These are phyloP conservation scores for Ia io DNA, from an alignment of 2,113 vertebrate species.

Conservation along the genomic window DNA sequence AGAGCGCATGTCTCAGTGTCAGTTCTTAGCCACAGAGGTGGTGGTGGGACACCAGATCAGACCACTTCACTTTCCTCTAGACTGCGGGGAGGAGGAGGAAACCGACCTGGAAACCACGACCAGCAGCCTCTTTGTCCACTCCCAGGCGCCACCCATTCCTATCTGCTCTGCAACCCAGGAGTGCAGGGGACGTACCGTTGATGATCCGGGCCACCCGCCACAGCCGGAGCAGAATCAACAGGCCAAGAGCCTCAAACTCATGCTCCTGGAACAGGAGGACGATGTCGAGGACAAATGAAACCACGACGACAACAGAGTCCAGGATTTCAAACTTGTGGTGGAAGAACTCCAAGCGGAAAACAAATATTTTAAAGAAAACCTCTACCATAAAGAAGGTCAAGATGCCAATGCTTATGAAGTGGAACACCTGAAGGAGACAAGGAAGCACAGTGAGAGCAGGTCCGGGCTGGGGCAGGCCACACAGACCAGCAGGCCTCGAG, in stretches of 20 bases:
- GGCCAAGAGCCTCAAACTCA: conserved; percentile 89
- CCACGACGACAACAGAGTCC: conserved; percentile 88
- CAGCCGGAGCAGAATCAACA: conserved; percentile 94
- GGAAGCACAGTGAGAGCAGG: neutral
- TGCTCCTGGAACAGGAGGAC: conserved; percentile 89
- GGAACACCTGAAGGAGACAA: conserved; percentile 87
- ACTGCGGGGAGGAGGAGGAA: no score
- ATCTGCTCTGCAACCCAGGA: accelerated
- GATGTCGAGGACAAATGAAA: conserved; percentile 93
- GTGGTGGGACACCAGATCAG: neutral
- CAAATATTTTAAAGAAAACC: conserved; percentile 89
- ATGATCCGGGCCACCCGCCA: conserved; percentile 97
- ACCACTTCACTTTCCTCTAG: neutral
- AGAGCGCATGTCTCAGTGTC: no score
- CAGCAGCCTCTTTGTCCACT: no score
- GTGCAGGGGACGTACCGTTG: conserved; percentile 84
- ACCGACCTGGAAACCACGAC: neutral
- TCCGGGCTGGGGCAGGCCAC: neutral
- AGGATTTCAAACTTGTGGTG: conserved; percentile 97
- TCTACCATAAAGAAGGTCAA: conserved; percentile 94
- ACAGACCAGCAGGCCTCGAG: neutral
- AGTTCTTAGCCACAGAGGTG: neutral
- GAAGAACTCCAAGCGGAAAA: conserved; percentile 93
- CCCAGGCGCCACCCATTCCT: accelerated
- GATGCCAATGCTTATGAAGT: conserved; percentile 92